A percentile compares a stretch with the other conserved stretches of the same genome.
Evolutionary conservation across 2,888 invertebrate species (phyloP).

Genomic region (Pandemis corylana): DNA sequence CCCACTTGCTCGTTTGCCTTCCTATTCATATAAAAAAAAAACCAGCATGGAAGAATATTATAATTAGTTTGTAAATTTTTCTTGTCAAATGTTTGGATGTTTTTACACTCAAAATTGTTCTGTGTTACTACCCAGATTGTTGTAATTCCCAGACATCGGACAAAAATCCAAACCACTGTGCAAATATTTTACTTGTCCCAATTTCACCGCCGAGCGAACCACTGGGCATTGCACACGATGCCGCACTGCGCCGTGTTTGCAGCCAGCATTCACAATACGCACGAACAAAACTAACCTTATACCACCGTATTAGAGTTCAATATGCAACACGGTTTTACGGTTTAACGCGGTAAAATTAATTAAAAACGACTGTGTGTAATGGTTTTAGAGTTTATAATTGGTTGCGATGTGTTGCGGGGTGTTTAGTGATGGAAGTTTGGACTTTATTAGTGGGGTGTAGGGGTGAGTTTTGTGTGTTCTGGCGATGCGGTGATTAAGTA

Average conservation of each 20-base stretch:
- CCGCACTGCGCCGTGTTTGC: conserved; percentile 57
- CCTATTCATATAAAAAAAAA: too few species aligned
- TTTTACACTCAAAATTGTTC: too few species aligned
- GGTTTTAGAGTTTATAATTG: conserved; percentile 26
- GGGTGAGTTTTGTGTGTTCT: conserved; percentile 5
- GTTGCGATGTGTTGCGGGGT: background rate
- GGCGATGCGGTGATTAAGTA: conserved; percentile 25
- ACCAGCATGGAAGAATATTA: too few species aligned
- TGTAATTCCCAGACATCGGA: background rate
- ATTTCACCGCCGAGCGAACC: background rate
- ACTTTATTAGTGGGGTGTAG: background rate
- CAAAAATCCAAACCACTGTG: conserved; percentile 21
- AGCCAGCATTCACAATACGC: conserved; percentile 43
- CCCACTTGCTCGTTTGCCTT: too few species aligned
- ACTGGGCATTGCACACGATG: conserved; percentile 52
- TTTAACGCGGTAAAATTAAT: background rate
- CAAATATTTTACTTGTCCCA: conserved; percentile 31
- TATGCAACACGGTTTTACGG: conserved; percentile 15
- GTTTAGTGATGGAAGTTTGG: background rate
- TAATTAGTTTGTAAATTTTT: too few species aligned
- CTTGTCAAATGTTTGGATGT: too few species aligned
- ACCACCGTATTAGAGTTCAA: conserved; percentile 5
- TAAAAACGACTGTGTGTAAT: conserved; percentile 7
- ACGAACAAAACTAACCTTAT: conserved; percentile 6
- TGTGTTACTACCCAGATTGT: too few species aligned